Conservation (phyloP, 2,888 invertebrate genomes). For the Seladonia tumulorum region DNA sequence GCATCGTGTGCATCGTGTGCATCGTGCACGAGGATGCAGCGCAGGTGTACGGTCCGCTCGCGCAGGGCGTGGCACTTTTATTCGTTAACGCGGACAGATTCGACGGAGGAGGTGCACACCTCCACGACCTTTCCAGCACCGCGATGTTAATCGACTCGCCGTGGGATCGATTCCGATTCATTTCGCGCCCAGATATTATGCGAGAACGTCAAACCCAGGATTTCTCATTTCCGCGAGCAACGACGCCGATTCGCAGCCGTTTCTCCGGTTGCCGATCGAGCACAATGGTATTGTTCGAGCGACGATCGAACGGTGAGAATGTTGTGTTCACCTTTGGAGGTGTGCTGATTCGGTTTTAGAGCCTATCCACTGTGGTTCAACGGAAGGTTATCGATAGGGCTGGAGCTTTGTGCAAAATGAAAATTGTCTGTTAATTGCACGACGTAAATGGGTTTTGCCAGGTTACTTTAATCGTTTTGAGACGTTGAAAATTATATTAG, state of each 20-base stretch:
- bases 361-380: too few species aligned
- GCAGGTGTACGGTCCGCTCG: slow-evolving; percentile 77
- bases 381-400: too few species aligned
- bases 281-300: background rate
- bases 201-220: slow-evolving; percentile 16
- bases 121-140: slow-evolving; percentile 65
- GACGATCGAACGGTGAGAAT: background rate
- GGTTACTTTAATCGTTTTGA: too few species aligned
- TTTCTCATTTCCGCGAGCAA: background rate
- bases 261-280: background rate
- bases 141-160: slow-evolving; percentile 48
- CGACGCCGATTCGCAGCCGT: background rate
- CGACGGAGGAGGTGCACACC: slow-evolving; percentile 67
- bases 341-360: background rate
- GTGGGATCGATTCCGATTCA: slow-evolving; percentile 60
- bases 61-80: slow-evolving; percentile 79
- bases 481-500: too few species aligned
- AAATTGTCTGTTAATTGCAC: too few species aligned
- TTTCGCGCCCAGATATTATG: background rate
- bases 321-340: background rate
- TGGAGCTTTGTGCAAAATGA: too few species aligned
- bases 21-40: slow-evolving; percentile 32
- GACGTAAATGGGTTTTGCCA: too few species aligned
- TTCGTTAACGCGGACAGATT: slow-evolving; percentile 78
- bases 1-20: background rate